Evolutionary conservation across 2,113 vertebrate species (phyloP), one percentile per base, ranked within the genome.

Genomic region (Bubo blakistoni): DNA sequence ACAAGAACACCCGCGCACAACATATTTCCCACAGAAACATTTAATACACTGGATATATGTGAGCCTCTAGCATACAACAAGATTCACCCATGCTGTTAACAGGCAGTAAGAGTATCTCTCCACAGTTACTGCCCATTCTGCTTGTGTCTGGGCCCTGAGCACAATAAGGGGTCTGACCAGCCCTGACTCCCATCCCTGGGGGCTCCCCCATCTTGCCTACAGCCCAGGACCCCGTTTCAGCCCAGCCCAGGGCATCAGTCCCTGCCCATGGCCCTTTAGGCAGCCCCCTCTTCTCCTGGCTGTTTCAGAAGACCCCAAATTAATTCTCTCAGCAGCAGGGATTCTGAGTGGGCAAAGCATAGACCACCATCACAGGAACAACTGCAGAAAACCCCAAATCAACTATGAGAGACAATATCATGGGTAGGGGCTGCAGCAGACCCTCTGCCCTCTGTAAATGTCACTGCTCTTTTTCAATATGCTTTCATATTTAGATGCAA

Each of bases 61-160:
- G 16, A 87, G 42, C 27, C 18, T 67, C 17, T 46, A 81, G 12
- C 0, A 0, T 7, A 22, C 0, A 2, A 27, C 2, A 25, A 44
- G 38, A 36, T 46, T n/a, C 42, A 69, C 8, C 42, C 62, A 21
- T 24, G 10, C 1, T 2, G 44, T 46, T 55, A 38, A 29, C 32
- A 30, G 26, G 24, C 14, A 1, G 22, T 14, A 66, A 24, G 14
- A 29, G 18, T 10, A 55, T 12, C 34, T 67, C 36, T 26, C 61
- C 72, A 63, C 61, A 72, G 27, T 32, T 61, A 79, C 19, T 46
- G 63, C 69, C 27, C 42, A 54, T 42, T 76, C 46, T 46, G n/a
- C 83, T 40, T 59, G 12, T 14, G 8, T 22, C 30, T 3, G 0
- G 13, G n/a, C 26, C 38, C 38, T 29, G 21, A 59, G 49, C 8